Conservation (phyloP, 2,797 vertebrate species). For the Schizopygopsis pylzovi region DNA sequence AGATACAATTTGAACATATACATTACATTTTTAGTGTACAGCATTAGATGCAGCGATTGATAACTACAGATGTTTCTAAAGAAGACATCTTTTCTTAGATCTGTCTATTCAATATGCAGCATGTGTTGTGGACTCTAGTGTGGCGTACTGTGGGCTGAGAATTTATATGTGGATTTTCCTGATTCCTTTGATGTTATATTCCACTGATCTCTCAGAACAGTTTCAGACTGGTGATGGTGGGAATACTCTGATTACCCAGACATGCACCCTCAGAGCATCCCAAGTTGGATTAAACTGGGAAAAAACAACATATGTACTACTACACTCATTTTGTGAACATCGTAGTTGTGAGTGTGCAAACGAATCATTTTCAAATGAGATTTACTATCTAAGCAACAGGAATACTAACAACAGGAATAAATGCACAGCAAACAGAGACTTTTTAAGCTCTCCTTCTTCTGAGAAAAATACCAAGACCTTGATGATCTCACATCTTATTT, state of each 20-base stretch:
- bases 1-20: background rate
- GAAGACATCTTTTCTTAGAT: background rate
- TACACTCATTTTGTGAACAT: constrained; percentile 6
- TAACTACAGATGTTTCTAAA: background rate
- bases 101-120: background rate
- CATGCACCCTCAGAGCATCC: constrained; percentile 19
- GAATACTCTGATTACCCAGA: constrained; percentile 36
- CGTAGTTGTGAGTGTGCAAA: background rate
- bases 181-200: constrained; percentile 55
- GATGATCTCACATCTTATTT: background rate
- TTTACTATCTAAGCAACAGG: background rate
- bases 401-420: background rate
- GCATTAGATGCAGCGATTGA: background rate
- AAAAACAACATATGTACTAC: background rate
- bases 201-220: constrained; percentile 45
- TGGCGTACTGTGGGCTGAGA: background rate
- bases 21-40: background rate
- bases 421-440: background rate
- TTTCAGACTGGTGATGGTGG: constrained; percentile 42
- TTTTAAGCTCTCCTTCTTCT: background rate
- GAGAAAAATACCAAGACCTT: background rate
- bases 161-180: constrained; percentile 22
- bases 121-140: constrained; percentile 35
- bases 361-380: background rate
- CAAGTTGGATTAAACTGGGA: constrained; percentile 18